phyloP scores from a whole-genome alignment of 2,113 vertebrate species.

The Chroicocephalus ridibundus region DNA sequence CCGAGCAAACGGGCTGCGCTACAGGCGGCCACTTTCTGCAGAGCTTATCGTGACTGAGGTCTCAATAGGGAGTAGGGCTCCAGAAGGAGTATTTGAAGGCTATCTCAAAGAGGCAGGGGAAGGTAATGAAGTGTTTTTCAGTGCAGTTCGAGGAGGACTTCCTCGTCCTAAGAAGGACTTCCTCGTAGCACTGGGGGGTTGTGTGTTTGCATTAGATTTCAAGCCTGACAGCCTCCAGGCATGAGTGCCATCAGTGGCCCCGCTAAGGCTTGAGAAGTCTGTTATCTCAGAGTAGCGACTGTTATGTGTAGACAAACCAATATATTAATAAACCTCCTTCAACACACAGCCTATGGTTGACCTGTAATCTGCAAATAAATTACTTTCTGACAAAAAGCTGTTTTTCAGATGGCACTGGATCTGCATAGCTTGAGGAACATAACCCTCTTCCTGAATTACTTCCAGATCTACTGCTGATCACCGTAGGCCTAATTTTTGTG shows the following conservation, averaged over 20 bases:
- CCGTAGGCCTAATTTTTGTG: background rate
- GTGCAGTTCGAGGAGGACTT: background rate
- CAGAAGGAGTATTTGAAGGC: background rate
- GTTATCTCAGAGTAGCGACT: background rate
- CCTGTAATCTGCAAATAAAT: background rate
- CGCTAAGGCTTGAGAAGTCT: background rate
- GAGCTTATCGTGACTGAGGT: background rate
- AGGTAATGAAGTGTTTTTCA: background rate
- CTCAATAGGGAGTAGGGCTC: background rate
- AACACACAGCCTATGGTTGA: background rate
- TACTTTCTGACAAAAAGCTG: background rate
- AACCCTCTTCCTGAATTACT: background rate
- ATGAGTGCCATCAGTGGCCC: background rate
- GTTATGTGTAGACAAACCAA: background rate
- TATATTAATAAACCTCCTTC: background rate
- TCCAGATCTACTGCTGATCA: background rate
- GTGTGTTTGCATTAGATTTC: background rate
- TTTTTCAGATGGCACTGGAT: background rate
- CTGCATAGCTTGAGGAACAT: background rate
- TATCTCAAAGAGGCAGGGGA: background rate
- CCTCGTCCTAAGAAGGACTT: background rate
- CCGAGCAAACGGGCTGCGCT: background rate
- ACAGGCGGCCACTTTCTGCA: background rate
- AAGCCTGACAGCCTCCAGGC: background rate
- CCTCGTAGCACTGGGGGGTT: fast-evolving